Conservation (phyloP, 1,140 invertebrate species). For the Bombus vancouverensis region DNA sequence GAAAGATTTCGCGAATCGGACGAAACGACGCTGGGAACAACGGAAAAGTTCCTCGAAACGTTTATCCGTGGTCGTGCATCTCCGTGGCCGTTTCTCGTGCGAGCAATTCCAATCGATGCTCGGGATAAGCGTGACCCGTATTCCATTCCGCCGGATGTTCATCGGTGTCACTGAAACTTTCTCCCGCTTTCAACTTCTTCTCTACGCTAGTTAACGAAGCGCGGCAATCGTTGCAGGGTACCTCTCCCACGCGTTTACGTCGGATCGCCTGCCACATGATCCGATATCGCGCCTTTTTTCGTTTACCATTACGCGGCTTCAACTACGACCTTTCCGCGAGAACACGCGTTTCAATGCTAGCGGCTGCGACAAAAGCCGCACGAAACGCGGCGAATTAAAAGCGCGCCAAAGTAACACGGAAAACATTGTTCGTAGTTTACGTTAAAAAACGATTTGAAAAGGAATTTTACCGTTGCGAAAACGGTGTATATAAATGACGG, state of each 20-base stretch:
- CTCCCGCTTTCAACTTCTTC: not conserved
- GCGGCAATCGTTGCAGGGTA: not conserved
- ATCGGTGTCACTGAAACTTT: not conserved
- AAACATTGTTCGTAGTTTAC: not conserved
- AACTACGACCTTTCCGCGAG: not conserved
- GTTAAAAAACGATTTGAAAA: too few species aligned
- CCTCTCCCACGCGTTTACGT: not conserved
- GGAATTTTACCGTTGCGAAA: not conserved
- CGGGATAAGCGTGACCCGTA: not conserved
- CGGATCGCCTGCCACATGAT: not conserved
- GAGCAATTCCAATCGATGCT: slow-evolving; percentile 14
- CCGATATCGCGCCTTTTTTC: not conserved
- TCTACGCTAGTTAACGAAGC: not conserved
- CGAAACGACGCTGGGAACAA: not conserved
- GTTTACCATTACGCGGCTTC: not conserved
- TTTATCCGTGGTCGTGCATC: not conserved
- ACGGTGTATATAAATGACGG: not conserved
- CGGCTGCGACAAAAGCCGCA: not conserved
- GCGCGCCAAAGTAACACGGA: not conserved
- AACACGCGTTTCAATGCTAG: not conserved
- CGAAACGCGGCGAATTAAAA: not conserved
- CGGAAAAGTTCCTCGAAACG: not conserved
- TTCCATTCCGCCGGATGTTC: not conserved
- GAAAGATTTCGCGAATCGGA: not conserved
- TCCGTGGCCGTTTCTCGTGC: not conserved